Percentiles rank a stretch among this genome's conserved stretches.
phyloP scores from a whole-genome alignment of 2,797 vertebrate genomes.

The Tarsius wallacei region DNA sequence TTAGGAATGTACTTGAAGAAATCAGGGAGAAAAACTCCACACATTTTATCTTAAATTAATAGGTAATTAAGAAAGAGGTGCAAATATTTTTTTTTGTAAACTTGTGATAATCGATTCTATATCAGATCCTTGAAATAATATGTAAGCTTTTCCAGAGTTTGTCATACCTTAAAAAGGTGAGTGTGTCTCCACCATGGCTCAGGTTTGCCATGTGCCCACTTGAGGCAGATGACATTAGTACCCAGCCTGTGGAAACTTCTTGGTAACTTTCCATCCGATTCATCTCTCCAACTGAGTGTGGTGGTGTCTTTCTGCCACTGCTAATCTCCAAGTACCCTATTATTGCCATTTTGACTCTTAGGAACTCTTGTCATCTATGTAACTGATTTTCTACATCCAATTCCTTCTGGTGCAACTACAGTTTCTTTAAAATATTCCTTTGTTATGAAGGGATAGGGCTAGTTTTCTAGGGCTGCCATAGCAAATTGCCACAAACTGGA shows the following conservation, averaged over 20 bases:
- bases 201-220: neutral
- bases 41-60: neutral
- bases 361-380: neutral
- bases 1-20: neutral
- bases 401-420: neutral
- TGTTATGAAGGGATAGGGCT: neutral
- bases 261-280: neutral
- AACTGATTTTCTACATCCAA: neutral
- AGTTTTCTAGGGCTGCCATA: neutral
- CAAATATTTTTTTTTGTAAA: neutral
- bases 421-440: neutral
- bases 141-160: neutral
- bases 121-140: neutral
- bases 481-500: neutral
- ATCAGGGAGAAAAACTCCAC: neutral
- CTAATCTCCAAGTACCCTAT: neutral
- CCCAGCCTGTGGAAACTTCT: neutral
- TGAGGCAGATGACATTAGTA: neutral
- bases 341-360: neutral
- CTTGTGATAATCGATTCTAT: neutral
- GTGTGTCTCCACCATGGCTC: neutral
- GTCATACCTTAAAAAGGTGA: neutral
- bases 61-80: neutral
- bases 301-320: neutral
- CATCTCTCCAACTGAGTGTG: neutral